These are phyloP conservation scores for Osmoderma eremita DNA, from an alignment of 2,888 invertebrate genomes.

Conservation along the genomic window DNA sequence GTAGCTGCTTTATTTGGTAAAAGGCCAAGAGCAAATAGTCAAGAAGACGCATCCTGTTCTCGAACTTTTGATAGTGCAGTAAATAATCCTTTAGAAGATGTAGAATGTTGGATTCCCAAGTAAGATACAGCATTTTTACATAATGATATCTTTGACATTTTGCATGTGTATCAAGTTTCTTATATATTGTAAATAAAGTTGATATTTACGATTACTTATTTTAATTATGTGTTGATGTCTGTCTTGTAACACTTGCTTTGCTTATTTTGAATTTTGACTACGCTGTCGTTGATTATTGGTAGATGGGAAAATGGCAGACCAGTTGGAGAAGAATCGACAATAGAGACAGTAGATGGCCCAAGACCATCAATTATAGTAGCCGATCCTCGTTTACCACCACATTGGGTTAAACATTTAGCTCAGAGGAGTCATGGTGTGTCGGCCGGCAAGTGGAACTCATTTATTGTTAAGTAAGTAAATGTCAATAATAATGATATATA, in stretches of 20 bases:
- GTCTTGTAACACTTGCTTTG: too few species aligned
- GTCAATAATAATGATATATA: constrained; percentile 6
- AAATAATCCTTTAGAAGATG: constrained; percentile 43
- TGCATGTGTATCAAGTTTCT: constrained; percentile 29
- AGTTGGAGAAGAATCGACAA: constrained; percentile 67
- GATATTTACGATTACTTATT: constrained; percentile 23
- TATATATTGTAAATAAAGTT: constrained; percentile 30
- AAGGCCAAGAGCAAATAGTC: constrained; percentile 54
- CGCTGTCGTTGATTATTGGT: constrained; percentile 55
- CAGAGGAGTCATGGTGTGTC: constrained; percentile 74
- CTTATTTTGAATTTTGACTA: background rate
- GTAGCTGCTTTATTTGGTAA: constrained; percentile 74
- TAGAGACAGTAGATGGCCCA: constrained; percentile 62
- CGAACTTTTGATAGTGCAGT: constrained; percentile 27
- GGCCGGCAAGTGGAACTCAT: constrained; percentile 85
- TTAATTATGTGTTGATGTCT: constrained; percentile 11
- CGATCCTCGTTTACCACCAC: constrained; percentile 77
- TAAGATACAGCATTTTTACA: constrained; percentile 42
- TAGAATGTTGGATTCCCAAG: constrained; percentile 50
- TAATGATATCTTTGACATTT: constrained; percentile 33
- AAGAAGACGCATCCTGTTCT: constrained; percentile 39
- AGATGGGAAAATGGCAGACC: constrained; percentile 79
- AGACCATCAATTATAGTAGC: constrained; percentile 71
- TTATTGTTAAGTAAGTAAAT: constrained; percentile 71
- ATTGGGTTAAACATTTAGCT: constrained; percentile 83